phyloP scores from a whole-genome alignment of 2,797 vertebrate genomes.

The Falco naumanni region DNA sequence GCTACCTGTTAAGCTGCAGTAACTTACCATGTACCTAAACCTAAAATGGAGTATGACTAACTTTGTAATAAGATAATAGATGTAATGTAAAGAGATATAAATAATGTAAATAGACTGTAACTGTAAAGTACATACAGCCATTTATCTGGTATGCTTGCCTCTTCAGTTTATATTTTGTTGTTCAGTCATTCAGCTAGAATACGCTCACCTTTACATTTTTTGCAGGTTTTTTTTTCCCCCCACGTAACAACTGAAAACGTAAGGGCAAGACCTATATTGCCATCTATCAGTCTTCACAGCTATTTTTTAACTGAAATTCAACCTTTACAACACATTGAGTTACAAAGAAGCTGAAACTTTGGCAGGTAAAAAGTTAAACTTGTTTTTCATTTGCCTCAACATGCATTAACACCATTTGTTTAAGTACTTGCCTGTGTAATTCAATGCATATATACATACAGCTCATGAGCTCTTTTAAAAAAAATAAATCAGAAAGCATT shows the following conservation, averaged over 20 bases:
- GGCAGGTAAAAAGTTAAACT: neutral
- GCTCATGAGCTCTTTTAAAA: neutral
- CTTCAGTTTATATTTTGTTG: neutral
- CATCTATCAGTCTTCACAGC: neutral
- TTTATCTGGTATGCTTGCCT: neutral
- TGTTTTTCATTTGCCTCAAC: slow-evolving; percentile 24
- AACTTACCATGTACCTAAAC: neutral
- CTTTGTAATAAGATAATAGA: neutral
- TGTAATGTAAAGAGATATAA: no score
- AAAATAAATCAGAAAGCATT: neutral
- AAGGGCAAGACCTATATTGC: neutral
- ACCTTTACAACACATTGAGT: neutral
- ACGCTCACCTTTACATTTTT: neutral
- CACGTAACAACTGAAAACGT: neutral
- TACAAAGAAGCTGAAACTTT: neutral
- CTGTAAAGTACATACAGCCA: neutral
- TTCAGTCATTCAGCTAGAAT: slow-evolving; percentile 13
- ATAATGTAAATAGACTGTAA: neutral
- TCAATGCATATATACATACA: neutral
- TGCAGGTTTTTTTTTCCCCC: neutral
- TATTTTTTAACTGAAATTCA: slow-evolving; percentile 9
- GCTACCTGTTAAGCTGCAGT: slow-evolving; percentile 63
- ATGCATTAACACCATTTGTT: neutral
- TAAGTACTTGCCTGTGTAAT: neutral
- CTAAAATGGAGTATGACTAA: neutral